Base-by-base conservation (phyloP, 1,140 invertebrate genomes). In the Cherax destructor region DNA sequence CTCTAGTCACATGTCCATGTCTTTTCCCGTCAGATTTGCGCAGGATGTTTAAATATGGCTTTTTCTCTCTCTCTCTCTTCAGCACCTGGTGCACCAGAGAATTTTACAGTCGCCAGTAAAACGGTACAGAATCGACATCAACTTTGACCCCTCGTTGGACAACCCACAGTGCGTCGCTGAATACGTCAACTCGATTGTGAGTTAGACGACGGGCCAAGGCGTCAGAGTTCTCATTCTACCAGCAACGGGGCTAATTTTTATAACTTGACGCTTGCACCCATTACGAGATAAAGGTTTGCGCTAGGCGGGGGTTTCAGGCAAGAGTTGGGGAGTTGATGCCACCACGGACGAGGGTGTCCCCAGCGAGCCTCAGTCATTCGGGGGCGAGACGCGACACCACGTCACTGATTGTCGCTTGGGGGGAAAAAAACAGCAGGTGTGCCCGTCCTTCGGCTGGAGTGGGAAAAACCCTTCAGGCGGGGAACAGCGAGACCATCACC, bases 91-190 rank as follows among this genome's bases (percentile, higher is more conserved):
- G 10, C 30, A 21, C 89, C 89, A 1, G 21, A 78, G 83, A 86
- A 91, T 76, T 41, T 91, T 7, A 9, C 3, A 18, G 81, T 91
- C 10, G 9, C 24, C 69, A 50, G 78, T 50, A 13, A 3, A 11
- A 91, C 89, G 10, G 13, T 72, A 91, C 59, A 78, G 74, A 16
- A 49, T 91, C 13, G 56, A 86, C 21, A 52, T 91, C 47, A 59
- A 59, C 74, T 91, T 77, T 49, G 83, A 91, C 47, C 89, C 89
- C 0, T 83, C 89, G 4, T 18, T 52, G 6, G 30, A 65, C 3
- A 85, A 79, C 52, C 77, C 77, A 10, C 89, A 91, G 83, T 91
- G 89, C 59, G 41, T 59, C 18, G 50, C 13, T 83, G 89, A 91
- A 47, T 91, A 91, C 24, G 83, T 86, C 83, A 50, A 85, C 61